Evolutionary conservation across 2,888 invertebrate species (phyloP).

Genomic region (Hipparchia sbordonii): DNA sequence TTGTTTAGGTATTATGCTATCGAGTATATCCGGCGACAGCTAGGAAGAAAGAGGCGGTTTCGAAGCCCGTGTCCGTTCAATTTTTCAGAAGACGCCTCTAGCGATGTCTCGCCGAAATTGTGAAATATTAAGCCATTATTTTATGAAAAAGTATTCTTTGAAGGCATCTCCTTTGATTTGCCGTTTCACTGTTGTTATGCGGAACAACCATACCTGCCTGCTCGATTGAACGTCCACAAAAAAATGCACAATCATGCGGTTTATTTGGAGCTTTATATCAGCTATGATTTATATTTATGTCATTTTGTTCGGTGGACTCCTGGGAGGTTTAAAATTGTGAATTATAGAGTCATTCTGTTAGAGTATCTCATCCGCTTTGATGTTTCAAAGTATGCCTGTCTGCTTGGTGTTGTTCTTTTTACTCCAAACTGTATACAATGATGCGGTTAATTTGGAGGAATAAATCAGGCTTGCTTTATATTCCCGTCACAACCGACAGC

Average conservation of each 20-base stretch:
- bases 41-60: constrained; percentile 47
- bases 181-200: not conserved
- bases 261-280: constrained; percentile 1
- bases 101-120: constrained; percentile 24
- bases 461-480: constrained; percentile 76
- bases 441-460: constrained; percentile 68
- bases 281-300: constrained; percentile 4
- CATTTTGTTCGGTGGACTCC: not conserved
- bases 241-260: constrained; percentile 13
- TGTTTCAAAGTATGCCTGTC: constrained; percentile 1
- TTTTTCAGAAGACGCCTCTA: constrained; percentile 56
- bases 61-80: constrained; percentile 52
- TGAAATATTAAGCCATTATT: not conserved
- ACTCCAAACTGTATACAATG: constrained; percentile 51
- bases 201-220: not conserved
- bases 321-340: not conserved
- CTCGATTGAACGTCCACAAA: not conserved
- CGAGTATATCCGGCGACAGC: constrained; percentile 57
- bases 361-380: not conserved
- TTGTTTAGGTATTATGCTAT: constrained; percentile 78
- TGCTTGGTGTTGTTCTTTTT: constrained; percentile 20
- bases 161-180: constrained; percentile 6
- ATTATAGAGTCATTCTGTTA: not conserved
- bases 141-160: not conserved
- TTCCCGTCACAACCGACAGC: constrained; percentile 74